Base-by-base conservation (phyloP, 2,888 invertebrate species). In the Zelleria hepariella region DNA sequence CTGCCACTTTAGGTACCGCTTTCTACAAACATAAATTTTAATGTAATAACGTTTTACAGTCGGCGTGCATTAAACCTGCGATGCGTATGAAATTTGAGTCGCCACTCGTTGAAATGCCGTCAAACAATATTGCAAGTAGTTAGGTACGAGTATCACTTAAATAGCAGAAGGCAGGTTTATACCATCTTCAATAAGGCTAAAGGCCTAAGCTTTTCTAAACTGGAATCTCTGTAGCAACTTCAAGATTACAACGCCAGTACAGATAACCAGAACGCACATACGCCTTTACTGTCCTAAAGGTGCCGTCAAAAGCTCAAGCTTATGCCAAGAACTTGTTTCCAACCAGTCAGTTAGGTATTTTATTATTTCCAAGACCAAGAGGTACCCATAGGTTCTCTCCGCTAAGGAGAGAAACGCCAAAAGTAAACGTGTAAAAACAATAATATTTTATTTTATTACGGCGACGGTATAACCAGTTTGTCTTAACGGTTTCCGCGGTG, bases 381-480 rank as follows among this genome's bases (percentile, higher is more conserved):
- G 32, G 32, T 42, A 42, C 10, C 32, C 32, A 15, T 0, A 42
- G 32, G 10, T 42, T 42, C 15, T 42, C 32, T 42, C 32, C 32
- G 3, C 15, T 15, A 10, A 42, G 15, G 32, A 42, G 32, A 42
- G 32, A 42, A 42, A 42, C 32, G 32, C 15, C 32, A 42, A 42
- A 10, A 42, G 32, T 42, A 42, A 15, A 42, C 32, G 32, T 32
- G 32, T 42, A 42, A 42, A 57, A 57, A 57, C 57, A 48, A 57
- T 57, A 57, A 48, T 57, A 57, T 57, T 57, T 57, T 24, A 57
- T 15, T 42, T 42, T 42, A 42, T 42, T 15, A 42, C 32, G 32
- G 15, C 32, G 32, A 42, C 32, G 10, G 66, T 68, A 70, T 69
- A 77, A 79, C 80, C 77, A 73, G 80, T 78, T 80, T 65, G 64